Conservation (phyloP, 1,140 invertebrate genomes). For the Leptonema lineaticorne region DNA sequence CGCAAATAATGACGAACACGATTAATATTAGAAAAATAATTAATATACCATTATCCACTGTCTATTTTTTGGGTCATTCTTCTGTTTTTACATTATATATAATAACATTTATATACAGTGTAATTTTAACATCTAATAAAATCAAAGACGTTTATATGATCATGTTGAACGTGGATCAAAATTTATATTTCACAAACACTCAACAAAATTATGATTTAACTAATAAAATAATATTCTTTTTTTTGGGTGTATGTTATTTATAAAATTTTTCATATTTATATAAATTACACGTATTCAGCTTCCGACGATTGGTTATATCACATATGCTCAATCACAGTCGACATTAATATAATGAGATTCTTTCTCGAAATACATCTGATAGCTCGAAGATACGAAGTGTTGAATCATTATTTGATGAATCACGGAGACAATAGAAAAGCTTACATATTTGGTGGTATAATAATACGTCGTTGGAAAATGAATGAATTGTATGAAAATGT, state of each 20-base stretch:
- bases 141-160: background rate
- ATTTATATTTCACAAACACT: background rate
- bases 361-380: background rate
- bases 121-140: background rate
- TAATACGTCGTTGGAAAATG: background rate
- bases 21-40: background rate
- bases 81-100: background rate
- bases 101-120: background rate
- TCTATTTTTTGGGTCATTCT: background rate
- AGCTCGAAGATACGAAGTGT: background rate
- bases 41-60: background rate
- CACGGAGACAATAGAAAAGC: background rate
- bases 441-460: background rate
- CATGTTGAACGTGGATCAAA: background rate
- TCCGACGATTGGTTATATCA: background rate
- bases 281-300: background rate
- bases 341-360: background rate
- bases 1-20: background rate
- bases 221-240: background rate
- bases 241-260: background rate
- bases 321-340: background rate
- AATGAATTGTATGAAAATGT: background rate
- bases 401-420: background rate
- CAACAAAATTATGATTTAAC: background rate
- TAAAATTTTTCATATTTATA: background rate